phyloP scores from a whole-genome alignment of 2,888 invertebrate genomes.

The Iselma pallidipennis region DNA sequence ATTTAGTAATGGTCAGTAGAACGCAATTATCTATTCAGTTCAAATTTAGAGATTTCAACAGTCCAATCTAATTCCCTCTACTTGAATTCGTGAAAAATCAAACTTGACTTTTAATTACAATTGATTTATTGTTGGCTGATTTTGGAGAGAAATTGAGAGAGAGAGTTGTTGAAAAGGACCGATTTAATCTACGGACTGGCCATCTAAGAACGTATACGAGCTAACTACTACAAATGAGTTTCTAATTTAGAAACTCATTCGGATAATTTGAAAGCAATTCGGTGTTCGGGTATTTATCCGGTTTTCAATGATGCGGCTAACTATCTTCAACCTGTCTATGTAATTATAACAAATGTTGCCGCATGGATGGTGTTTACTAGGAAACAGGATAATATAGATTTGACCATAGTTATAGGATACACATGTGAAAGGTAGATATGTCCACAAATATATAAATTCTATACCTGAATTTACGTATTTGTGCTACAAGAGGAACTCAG shows the following conservation, averaged over 20 bases:
- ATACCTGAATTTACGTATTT: too few species aligned
- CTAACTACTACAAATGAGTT: constrained; percentile 27
- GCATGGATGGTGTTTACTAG: not conserved
- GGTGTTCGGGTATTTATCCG: constrained; percentile 28
- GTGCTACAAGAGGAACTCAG: not conserved
- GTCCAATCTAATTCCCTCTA: too few species aligned
- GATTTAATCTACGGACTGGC: constrained; percentile 22
- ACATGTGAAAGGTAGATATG: constrained; percentile 8
- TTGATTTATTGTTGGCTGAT: constrained; percentile 13
- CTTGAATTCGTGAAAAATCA: too few species aligned
- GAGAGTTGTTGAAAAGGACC: constrained; percentile 18
- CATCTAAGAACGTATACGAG: constrained; percentile 17
- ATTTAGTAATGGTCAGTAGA: constrained; percentile 34
- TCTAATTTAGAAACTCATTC: constrained; percentile 33
- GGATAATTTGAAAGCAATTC: constrained; percentile 39
- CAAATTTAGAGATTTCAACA: not conserved
- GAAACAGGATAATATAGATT: constrained; percentile 13
- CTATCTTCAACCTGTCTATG: constrained; percentile 1
- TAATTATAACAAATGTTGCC: constrained; percentile 21
- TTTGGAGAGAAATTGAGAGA: constrained; percentile 4
- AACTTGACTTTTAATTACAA: not conserved
- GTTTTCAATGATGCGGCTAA: constrained; percentile 11
- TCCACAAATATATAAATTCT: not conserved
- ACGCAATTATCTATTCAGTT: constrained; percentile 19
- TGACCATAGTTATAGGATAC: constrained; percentile 6